These are phyloP conservation scores for Hipposideros larvatus DNA, from an alignment of 2,797 vertebrate species.

Conservation along the genomic window DNA sequence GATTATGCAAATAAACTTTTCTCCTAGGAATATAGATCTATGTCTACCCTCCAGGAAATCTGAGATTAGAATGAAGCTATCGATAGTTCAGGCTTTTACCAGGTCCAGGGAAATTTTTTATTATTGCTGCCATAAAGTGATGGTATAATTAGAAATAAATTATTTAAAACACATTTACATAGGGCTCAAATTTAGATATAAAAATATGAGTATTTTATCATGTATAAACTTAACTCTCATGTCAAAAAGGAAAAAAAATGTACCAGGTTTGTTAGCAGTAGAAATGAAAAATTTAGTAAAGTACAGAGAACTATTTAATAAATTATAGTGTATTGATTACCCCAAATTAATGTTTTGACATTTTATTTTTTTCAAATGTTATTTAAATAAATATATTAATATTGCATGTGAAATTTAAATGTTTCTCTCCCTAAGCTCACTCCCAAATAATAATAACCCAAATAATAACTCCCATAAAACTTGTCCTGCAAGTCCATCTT, in stretches of 20 bases:
- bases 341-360: not conserved
- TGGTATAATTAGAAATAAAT: not conserved
- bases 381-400: not conserved
- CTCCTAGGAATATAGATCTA: not conserved
- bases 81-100: not conserved
- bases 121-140: not conserved
- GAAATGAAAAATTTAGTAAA: not conserved
- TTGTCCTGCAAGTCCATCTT: not conserved
- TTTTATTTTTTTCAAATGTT: not conserved
- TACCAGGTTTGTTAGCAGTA: not conserved
- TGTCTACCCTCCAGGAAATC: not conserved
- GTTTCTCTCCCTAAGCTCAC: not conserved
- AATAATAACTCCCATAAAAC: not conserved
- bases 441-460: too few relatives aligned
- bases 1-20: not conserved
- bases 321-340: not conserved
- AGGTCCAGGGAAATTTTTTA: not conserved
- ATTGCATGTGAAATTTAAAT: not conserved
- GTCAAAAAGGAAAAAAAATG: not conserved
- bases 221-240: not conserved
- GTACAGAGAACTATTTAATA: not conserved
- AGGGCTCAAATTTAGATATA: not conserved
- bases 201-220: not conserved
- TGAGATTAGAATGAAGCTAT: not conserved
- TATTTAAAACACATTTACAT: not conserved